Percentiles rank a stretch among this genome's conserved stretches.
These are phyloP conservation scores for Meriones unguiculatus DNA, from an alignment of 2,113 vertebrate species.

Conservation along the genomic window DNA sequence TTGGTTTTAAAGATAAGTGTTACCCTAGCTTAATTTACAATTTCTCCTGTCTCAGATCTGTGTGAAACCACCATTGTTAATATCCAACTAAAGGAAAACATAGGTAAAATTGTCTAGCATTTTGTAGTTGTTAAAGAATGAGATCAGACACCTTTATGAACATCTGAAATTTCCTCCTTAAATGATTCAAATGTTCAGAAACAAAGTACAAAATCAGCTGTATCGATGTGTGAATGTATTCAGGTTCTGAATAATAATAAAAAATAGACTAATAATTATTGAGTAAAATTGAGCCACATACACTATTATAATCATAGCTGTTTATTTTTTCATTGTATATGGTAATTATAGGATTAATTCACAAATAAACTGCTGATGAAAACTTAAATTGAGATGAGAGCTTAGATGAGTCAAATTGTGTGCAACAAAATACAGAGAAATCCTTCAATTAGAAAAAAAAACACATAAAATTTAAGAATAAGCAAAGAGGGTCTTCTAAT, in stretches of 20 bases:
- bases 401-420: conserved; percentile 8
- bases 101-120: neutral
- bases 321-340: conserved; percentile 38
- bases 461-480: neutral
- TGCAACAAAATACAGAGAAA: neutral
- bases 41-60: neutral
- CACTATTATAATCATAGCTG: neutral
- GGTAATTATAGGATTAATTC: conserved; percentile 59
- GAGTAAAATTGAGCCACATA: neutral
- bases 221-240: neutral
- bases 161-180: neutral
- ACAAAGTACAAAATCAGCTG: neutral
- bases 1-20: neutral
- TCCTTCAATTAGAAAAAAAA: conserved; percentile 48
- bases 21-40: neutral
- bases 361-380: neutral
- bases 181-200: neutral
- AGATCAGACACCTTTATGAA: neutral
- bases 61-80: neutral
- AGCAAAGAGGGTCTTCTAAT: neutral
- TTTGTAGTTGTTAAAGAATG: neutral
- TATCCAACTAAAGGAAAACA: neutral
- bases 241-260: neutral
- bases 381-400: neutral
- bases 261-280: neutral